Evolutionary conservation across 23 tunicate genomes (phyloP), one percentile per base, ranked within the genome.

Genomic region (Diplosoma virens): DNA sequence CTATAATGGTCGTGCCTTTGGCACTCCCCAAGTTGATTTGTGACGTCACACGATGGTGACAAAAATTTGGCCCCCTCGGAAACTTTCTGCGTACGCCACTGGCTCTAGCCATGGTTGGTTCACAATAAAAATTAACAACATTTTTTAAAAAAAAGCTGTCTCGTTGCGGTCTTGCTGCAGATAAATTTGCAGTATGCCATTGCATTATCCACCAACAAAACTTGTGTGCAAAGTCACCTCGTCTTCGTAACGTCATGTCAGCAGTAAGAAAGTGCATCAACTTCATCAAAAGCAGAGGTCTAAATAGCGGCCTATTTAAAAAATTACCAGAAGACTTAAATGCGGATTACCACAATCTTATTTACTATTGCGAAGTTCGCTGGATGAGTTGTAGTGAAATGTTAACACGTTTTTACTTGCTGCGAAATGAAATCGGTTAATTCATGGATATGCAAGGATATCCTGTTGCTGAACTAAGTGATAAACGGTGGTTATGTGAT

Each of bases 91-190:
- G n/a, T n/a, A n/a, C n/a, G n/a, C n/a, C n/a, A n/a, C n/a, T n/a
- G n/a, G n/a, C n/a, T n/a, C n/a, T n/a, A n/a, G n/a, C 89, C 72
- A 84, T 84, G 89, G 76, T 76, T 34, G 89, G 86, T 66, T 73
- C 72, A 76, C 77, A 84, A 73, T 66, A 67, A 35, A 82, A 82
- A 32, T 46, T 76, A 54, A 76, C 79, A 33, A 33, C 82, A 67
- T 67, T 84, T 45, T 34, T 84, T 46, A 84, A 73, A 59, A 76
- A 33, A 73, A 81, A 82, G 58, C 55, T 82, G 87, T 74, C 87
- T 27, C 74, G 81, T 82, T 46, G 50, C 87, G 75, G 80, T 30
- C 87, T 60, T 82, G 35, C 33, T 58, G 71, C 71, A 82, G 47
- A 37, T 76, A 67, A 75, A 28, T 75, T 75, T 59, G 79, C 59